Evolutionary conservation across 1,140 invertebrate genomes (phyloP).

Genomic region (Hesperophylax magnus): DNA sequence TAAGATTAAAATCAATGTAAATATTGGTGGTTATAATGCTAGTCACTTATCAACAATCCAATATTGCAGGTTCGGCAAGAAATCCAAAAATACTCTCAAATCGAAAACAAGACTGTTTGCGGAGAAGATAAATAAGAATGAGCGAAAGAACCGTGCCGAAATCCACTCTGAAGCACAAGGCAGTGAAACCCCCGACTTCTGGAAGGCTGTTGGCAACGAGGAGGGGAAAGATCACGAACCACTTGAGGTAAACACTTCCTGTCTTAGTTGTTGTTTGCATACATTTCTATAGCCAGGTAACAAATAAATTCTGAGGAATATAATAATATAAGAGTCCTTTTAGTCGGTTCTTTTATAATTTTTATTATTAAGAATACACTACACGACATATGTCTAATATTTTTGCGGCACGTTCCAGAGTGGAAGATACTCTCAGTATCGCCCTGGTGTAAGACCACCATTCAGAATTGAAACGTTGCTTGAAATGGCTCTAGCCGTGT

Average conservation of each 20-base stretch:
- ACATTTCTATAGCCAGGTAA: too few relatives aligned
- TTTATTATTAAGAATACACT: too few relatives aligned
- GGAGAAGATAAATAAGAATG: constrained; percentile 99
- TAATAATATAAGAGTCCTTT: too few relatives aligned
- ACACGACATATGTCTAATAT: too few relatives aligned
- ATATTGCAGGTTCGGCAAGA: constrained; percentile 78
- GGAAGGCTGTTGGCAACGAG: constrained; percentile 77
- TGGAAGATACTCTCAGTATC: too few relatives aligned
- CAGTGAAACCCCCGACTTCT: constrained; percentile 89
- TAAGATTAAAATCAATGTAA: neutral
- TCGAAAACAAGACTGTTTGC: constrained; percentile 96
- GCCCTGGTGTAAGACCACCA: too few relatives aligned
- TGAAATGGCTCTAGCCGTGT: too few relatives aligned
- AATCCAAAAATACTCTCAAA: constrained; percentile 94
- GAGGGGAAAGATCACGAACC: constrained; percentile 61
- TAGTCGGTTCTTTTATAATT: too few relatives aligned
- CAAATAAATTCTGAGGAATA: too few relatives aligned
- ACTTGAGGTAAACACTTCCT: constrained; percentile 30
- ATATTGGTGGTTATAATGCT: neutral
- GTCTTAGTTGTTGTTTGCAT: too few relatives aligned
- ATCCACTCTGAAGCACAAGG: constrained; percentile 89
- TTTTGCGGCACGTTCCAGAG: too few relatives aligned
- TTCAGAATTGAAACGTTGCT: too few relatives aligned
- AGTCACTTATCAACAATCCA: neutral
- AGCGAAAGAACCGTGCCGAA: constrained; percentile 95